phyloP scores from a whole-genome alignment of 2,888 invertebrate genomes.

The Thyatira batis region DNA sequence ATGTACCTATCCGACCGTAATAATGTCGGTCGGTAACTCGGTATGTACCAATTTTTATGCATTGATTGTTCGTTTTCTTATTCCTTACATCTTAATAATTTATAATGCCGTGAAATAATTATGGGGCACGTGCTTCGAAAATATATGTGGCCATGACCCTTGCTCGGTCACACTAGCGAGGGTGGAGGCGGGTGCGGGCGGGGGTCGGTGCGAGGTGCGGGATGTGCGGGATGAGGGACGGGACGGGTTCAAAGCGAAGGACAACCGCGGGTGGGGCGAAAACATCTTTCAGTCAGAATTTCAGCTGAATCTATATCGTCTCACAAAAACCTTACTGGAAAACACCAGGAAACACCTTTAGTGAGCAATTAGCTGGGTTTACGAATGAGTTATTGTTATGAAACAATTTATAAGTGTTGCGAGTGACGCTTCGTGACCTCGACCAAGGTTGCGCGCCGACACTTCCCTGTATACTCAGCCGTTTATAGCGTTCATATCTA shows the following conservation, averaged over 20 bases:
- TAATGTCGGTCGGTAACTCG: not conserved
- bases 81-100: not conserved
- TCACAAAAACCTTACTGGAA: constrained; percentile 29
- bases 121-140: constrained; percentile 56
- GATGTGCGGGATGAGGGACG: constrained; percentile 28
- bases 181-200: constrained; percentile 39
- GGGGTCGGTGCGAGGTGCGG: constrained; percentile 33
- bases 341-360: constrained; percentile 25
- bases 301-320: constrained; percentile 39
- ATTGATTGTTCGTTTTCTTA: not conserved
- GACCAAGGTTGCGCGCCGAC: constrained; percentile 71
- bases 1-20: not conserved
- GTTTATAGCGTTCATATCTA: constrained; percentile 57
- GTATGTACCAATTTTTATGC: not conserved
- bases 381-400: constrained; percentile 60
- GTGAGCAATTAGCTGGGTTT: constrained; percentile 42
- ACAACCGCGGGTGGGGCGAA: constrained; percentile 32
- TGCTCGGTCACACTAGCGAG: constrained; percentile 57
- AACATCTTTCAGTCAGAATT: constrained; percentile 37
- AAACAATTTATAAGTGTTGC: constrained; percentile 73
- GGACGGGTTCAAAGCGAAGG: constrained; percentile 53
- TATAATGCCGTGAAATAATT: constrained; percentile 26
- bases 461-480: constrained; percentile 78
- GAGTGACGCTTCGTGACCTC: constrained; percentile 75
- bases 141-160: constrained; percentile 74